These are phyloP conservation scores for Prosopocoilus inquinatus DNA, from an alignment of 2,888 invertebrate genomes.

Conservation along the genomic window DNA sequence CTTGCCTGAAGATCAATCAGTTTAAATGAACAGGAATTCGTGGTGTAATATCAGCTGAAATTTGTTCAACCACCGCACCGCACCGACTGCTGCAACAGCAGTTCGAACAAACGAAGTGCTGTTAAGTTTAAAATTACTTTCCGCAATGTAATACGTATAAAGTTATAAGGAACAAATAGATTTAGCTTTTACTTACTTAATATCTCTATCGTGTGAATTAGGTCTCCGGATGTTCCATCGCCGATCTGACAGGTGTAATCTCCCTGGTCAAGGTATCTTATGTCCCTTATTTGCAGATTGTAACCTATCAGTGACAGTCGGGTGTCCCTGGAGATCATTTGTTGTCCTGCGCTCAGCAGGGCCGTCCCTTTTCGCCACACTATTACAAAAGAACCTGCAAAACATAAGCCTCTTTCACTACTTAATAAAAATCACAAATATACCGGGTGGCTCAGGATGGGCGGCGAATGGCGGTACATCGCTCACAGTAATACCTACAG, in stretches of 20 bases:
- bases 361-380: slow-evolving; percentile 56
- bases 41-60: no score
- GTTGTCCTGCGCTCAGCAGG: slow-evolving; percentile 55
- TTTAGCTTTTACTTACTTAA: slow-evolving; percentile 47
- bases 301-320: slow-evolving; percentile 54
- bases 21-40: no score
- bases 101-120: no score
- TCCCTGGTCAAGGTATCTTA: slow-evolving; percentile 55
- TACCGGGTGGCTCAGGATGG: no score
- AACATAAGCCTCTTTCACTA: not conserved
- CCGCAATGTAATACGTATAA: not conserved
- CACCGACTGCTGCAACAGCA: no score
- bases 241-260: slow-evolving; percentile 60
- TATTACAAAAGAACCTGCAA: slow-evolving; percentile 55
- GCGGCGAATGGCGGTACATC: no score
- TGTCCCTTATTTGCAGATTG: slow-evolving; percentile 55
- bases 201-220: slow-evolving; percentile 58
- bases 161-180: not conserved
- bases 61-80: no score
- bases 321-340: slow-evolving; percentile 55
- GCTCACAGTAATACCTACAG: no score
- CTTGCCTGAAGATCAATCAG: no score
- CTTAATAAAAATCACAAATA: no score
- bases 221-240: slow-evolving; percentile 55
- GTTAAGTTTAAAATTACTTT: no score